A percentile compares a stretch with the other conserved stretches of the same genome.
Conservation (phyloP, 2,113 vertebrate genomes). For the Callipepla squamata region DNA sequence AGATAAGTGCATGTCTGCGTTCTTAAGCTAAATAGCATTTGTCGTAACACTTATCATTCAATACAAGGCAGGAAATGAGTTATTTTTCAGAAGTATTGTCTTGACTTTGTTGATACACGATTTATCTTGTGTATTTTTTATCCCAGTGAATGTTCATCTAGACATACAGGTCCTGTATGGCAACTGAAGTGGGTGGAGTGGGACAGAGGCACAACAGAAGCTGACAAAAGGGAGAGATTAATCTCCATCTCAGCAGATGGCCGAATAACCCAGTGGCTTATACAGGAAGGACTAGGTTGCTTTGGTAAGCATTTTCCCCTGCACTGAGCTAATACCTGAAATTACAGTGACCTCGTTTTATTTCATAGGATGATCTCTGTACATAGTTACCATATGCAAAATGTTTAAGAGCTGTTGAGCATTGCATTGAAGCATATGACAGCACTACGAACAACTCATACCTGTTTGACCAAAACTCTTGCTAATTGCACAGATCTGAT, state of each 20-base stretch:
- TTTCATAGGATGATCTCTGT: not conserved
- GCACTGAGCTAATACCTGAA: not conserved
- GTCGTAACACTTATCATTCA: rapidly evolving
- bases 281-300: slow-evolving; percentile 83
- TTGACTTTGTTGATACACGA: not conserved
- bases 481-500: slow-evolving; percentile 81
- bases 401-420: not conserved
- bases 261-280: slow-evolving; percentile 84
- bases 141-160: slow-evolving; percentile 81
- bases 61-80: not conserved
- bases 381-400: not conserved
- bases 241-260: slow-evolving; percentile 88
- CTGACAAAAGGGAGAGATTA: slow-evolving; percentile 81
- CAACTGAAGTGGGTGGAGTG: slow-evolving; percentile 88
- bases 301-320: slow-evolving; percentile 74
- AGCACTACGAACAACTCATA: not conserved
- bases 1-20: not conserved
- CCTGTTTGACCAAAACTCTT: not conserved
- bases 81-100: not conserved
- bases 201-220: slow-evolving; percentile 70
- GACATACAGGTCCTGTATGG: slow-evolving; percentile 86
- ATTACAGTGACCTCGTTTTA: not conserved
- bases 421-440: not conserved
- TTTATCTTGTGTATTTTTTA: not conserved
- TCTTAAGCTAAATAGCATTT: not conserved